Evolutionary conservation across 1,140 invertebrate genomes (phyloP).

Genomic region (Drosophila lacteicornis): DNA sequence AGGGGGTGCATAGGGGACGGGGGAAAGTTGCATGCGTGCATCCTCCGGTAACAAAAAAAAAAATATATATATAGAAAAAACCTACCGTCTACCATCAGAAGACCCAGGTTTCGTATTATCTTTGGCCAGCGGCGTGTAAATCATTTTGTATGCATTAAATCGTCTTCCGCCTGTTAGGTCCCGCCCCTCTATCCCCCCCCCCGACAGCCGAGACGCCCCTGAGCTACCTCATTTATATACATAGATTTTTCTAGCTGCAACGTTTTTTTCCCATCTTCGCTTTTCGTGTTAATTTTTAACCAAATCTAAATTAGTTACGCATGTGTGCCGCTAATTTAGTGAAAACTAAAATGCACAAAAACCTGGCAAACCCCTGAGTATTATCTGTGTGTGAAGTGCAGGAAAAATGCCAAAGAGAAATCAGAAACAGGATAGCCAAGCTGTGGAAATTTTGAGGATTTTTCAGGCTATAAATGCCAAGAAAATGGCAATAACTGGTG

Average conservation of each 20-base stretch:
- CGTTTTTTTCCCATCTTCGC: slow-evolving; percentile 5
- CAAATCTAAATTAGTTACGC: slow-evolving; percentile 50
- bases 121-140: slow-evolving; percentile 83
- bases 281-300: slow-evolving; percentile 39
- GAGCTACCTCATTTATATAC: slow-evolving; percentile 30
- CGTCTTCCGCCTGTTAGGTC: slow-evolving; percentile 60
- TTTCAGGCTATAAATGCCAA: no score
- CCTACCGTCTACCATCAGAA: background rate
- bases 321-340: slow-evolving; percentile 40
- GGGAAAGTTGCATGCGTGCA: slow-evolving; percentile 18
- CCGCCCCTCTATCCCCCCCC: background rate
- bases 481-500: background rate
- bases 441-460: background rate
- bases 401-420: background rate
- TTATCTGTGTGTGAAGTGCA: slow-evolving; percentile 1
- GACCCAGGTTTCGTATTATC: slow-evolving; percentile 62
- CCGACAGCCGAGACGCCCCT: background rate
- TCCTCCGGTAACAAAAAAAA: slow-evolving; percentile 5
- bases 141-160: slow-evolving; percentile 84
- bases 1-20: background rate
- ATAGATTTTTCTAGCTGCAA: slow-evolving; percentile 13
- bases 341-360: slow-evolving; percentile 58
- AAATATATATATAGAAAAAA: background rate
- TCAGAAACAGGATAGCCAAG: background rate
- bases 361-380: slow-evolving; percentile 29